Evolutionary conservation across 30 jellyfish, hydroid and myxozoan species (phyloP).

Genomic region (Nemopilema nomurai): DNA sequence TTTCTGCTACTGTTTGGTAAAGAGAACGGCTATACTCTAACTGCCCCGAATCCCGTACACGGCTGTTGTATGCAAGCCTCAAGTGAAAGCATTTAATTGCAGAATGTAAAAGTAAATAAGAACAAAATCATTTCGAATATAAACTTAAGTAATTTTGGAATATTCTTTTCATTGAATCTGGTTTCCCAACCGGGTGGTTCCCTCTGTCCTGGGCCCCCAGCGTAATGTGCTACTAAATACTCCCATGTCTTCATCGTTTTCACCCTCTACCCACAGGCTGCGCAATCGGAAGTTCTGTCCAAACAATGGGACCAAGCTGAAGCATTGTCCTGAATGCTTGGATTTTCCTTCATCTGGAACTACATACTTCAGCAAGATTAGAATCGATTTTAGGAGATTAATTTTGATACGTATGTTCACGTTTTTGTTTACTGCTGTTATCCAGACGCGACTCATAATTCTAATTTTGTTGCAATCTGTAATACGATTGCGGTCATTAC

Average conservation of each 20-base stretch:
- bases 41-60: too few relatives aligned
- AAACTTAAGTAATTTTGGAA: too few relatives aligned
- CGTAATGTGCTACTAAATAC: too few relatives aligned
- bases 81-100: too few relatives aligned
- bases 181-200: too few relatives aligned
- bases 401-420: conserved; percentile 79
- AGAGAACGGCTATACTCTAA: too few relatives aligned
- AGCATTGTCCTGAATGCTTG: conserved; percentile 75
- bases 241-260: too few relatives aligned
- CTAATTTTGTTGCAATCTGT: background rate
- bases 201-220: too few relatives aligned
- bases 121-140: too few relatives aligned
- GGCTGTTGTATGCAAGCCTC: too few relatives aligned
- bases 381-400: conserved; percentile 79
- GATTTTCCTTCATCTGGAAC: conserved; percentile 98
- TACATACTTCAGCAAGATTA: conserved; percentile 89
- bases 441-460: background rate
- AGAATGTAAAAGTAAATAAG: too few relatives aligned
- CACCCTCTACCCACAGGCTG: conserved; percentile 43
- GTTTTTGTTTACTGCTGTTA: background rate
- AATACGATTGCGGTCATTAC: background rate
- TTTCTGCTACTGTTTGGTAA: background rate
- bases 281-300: conserved; percentile 81
- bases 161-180: too few relatives aligned
- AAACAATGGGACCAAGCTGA: conserved; percentile 66